These are phyloP conservation scores for Cochlearius cochlearius DNA, from an alignment of 2,113 vertebrate genomes.

Conservation along the genomic window DNA sequence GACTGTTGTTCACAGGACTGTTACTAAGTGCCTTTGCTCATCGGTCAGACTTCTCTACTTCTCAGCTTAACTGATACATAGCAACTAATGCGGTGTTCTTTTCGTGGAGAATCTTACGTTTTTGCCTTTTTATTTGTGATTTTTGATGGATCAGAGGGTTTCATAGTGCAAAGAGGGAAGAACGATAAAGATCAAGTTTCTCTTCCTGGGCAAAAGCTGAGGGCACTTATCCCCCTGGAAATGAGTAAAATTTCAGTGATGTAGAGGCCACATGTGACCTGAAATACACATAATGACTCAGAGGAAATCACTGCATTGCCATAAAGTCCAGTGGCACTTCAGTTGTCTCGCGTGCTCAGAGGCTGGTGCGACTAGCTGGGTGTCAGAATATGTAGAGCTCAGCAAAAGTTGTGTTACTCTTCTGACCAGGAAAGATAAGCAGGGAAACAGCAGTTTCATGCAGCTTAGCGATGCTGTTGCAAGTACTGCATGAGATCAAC, in stretches of 20 bases:
- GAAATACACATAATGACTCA: neutral
- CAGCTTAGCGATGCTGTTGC: neutral
- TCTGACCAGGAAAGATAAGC: neutral
- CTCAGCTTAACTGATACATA: slow-evolving; percentile 55
- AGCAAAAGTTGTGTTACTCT: neutral
- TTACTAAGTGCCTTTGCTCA: slow-evolving; percentile 72
- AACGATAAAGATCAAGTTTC: neutral
- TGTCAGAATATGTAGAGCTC: neutral
- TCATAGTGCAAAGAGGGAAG: neutral
- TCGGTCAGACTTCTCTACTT: neutral
- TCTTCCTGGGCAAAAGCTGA: neutral
- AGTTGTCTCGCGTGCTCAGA: neutral
- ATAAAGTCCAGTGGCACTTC: neutral
- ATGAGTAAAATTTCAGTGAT: neutral
- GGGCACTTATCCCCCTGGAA: neutral
- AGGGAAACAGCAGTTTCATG: neutral
- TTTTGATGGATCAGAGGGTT: neutral
- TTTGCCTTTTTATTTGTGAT: neutral
- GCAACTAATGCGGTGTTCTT: neutral
- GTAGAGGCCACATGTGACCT: neutral
- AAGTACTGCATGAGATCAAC: neutral
- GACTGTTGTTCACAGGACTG: slow-evolving; percentile 64
- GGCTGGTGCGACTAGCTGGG: neutral
- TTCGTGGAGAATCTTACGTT: neutral
- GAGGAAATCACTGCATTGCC: neutral